A percentile compares a stretch with the other conserved stretches of the same genome.
Evolutionary conservation across 2,797 vertebrate species (phyloP).

Genomic region (Ciconia nigra): DNA sequence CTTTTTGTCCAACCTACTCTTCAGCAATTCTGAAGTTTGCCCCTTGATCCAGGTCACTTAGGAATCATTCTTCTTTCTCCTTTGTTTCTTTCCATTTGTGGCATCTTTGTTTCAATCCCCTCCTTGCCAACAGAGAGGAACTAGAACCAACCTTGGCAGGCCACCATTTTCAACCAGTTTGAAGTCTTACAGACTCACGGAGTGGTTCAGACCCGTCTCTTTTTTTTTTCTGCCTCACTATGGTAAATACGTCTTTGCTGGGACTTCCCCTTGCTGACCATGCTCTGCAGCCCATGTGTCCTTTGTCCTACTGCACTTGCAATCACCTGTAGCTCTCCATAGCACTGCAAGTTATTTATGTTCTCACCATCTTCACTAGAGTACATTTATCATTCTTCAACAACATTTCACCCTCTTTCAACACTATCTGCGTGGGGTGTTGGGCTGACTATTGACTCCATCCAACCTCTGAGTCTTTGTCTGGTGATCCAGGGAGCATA

Average conservation of each 20-base stretch:
- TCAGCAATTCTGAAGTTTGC: background rate
- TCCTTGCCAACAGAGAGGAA: background rate
- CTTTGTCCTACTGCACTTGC: background rate
- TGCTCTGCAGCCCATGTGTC: background rate
- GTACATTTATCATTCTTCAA: background rate
- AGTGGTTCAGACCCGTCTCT: background rate
- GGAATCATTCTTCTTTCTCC: background rate
- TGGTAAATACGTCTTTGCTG: background rate
- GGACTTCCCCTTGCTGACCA: background rate
- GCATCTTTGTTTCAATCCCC: background rate
- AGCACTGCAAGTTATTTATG: background rate
- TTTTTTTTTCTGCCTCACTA: background rate
- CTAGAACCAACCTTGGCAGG: background rate
- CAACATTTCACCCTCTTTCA: background rate
- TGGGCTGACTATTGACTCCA: background rate
- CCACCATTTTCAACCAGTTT: background rate
- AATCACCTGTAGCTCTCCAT: background rate
- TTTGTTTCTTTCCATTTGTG: background rate
- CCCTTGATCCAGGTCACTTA: background rate
- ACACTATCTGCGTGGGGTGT: accelerated
- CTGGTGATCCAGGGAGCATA: background rate
- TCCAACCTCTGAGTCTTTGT: background rate
- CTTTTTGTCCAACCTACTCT: background rate
- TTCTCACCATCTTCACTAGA: background rate
- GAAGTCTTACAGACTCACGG: background rate